phyloP scores from a whole-genome alignment of 2,888 invertebrate species.

The Oscheius myriophilus region DNA sequence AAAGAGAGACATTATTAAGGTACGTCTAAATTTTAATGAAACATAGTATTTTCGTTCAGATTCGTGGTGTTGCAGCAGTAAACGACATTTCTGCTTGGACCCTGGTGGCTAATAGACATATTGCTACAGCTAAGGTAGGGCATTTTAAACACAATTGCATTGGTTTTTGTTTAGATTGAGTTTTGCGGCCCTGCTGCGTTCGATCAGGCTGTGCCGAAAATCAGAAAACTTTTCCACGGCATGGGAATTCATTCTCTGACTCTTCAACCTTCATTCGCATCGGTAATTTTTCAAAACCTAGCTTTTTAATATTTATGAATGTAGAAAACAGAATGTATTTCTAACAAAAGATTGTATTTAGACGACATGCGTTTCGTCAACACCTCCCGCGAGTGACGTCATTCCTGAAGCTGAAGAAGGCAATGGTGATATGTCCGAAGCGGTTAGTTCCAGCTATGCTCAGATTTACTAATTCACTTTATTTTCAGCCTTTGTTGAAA shows the following conservation, averaged over 20 bases:
- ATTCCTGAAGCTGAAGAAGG: constrained; percentile 15
- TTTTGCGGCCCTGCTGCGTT: constrained; percentile 72
- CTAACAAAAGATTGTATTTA: constrained; percentile 1
- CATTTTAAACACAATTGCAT: constrained; percentile 25
- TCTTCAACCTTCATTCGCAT: constrained; percentile 73
- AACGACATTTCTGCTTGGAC: constrained; percentile 75
- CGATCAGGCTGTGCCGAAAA: constrained; percentile 71
- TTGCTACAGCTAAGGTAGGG: constrained; percentile 25
- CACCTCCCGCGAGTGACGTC: background rate
- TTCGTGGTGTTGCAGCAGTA: constrained; percentile 73
- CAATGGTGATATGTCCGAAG: background rate
- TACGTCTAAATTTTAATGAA: no score
- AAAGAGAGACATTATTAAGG: constrained; percentile 56
- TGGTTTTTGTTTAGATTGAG: constrained; percentile 70
- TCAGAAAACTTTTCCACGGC: constrained; percentile 73
- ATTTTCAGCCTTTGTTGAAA: constrained; percentile 22
- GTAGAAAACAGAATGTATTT: no score
- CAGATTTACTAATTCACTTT: background rate
- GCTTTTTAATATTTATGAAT: no score
- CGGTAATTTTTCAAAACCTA: constrained; percentile 27
- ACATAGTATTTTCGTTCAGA: constrained; percentile 58
- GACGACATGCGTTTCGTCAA: background rate
- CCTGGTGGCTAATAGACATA: constrained; percentile 71
- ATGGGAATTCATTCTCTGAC: constrained; percentile 75
- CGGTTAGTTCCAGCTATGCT: background rate